Evolutionary conservation across 2,888 invertebrate species (phyloP).

Genomic region (Drosophila gaucha): DNA sequence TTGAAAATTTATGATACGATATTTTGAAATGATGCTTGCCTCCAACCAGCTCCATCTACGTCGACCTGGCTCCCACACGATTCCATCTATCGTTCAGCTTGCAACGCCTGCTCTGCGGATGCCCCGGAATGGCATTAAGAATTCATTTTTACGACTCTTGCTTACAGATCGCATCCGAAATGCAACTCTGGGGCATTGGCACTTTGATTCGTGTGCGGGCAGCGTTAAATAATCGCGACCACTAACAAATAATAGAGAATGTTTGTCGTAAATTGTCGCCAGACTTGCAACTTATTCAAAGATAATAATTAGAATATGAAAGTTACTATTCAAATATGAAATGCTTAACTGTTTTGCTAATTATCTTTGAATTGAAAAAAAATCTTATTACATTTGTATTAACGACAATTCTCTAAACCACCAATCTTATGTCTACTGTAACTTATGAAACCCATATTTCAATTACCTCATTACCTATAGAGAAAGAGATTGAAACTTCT

Average conservation of each 20-base stretch:
- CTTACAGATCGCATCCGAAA: constrained; percentile 35
- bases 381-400: too few relatives aligned
- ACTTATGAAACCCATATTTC: too few relatives aligned
- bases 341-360: too few relatives aligned
- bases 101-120: constrained; percentile 15
- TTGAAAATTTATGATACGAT: constrained; percentile 81
- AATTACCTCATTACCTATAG: too few relatives aligned
- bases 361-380: too few relatives aligned
- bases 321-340: background rate
- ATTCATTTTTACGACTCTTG: constrained; percentile 63
- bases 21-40: constrained; percentile 73
- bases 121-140: constrained; percentile 48
- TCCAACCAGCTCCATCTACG: constrained; percentile 18
- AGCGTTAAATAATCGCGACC: constrained; percentile 4
- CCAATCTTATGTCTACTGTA: too few relatives aligned
- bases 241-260: background rate
- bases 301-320: background rate
- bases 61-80: constrained; percentile 4
- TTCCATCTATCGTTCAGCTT: constrained; percentile 48
- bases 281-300: constrained; percentile 2
- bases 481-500: too few relatives aligned
- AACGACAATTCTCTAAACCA: too few relatives aligned
- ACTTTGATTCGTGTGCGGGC: constrained; percentile 29
- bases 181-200: constrained; percentile 22
- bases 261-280: constrained; percentile 8